phyloP scores from a whole-genome alignment of 1,140 invertebrate genomes.

The Piezodorus guildinii region DNA sequence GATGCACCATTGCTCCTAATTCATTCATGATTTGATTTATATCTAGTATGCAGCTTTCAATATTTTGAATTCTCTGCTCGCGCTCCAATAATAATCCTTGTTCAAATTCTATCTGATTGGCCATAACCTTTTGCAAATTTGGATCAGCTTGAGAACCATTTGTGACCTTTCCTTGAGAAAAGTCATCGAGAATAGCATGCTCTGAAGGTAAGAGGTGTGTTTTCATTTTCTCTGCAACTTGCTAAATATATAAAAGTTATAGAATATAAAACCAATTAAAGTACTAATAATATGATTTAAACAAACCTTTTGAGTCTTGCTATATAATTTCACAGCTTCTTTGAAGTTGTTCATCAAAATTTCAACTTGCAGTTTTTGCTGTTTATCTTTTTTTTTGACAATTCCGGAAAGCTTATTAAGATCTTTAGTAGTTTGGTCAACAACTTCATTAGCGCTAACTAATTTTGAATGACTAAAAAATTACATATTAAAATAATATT shows the following conservation, averaged over 20 bases:
- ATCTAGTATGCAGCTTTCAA: slow-evolving; percentile 77
- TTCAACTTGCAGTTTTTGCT: slow-evolving; percentile 69
- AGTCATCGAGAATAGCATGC: slow-evolving; percentile 30
- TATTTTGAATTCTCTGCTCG: slow-evolving; percentile 56
- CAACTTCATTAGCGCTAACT: slow-evolving; percentile 5
- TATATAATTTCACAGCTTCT: slow-evolving; percentile 64
- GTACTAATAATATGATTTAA: background rate
- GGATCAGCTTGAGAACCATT: slow-evolving; percentile 31
- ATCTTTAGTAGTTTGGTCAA: slow-evolving; percentile 19
- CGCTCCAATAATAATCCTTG: slow-evolving; percentile 60
- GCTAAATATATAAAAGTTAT: background rate
- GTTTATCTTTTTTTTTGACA: slow-evolving; percentile 42
- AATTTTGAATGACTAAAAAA: slow-evolving; percentile 6
- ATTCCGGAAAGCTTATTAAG: slow-evolving; percentile 11
- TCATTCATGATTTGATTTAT: slow-evolving; percentile 87
- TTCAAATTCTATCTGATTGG: slow-evolving; percentile 53
- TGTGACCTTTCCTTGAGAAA: slow-evolving; percentile 26
- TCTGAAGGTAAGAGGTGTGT: slow-evolving; percentile 24
- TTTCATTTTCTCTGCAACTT: slow-evolving; percentile 16
- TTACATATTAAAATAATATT: background rate
- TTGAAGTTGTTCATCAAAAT: slow-evolving; percentile 69
- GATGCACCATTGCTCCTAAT: slow-evolving; percentile 63
- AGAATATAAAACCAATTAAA: background rate
- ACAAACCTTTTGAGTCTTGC: slow-evolving; percentile 60
- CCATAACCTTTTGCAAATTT: slow-evolving; percentile 33